Evolutionary conservation across 2,888 invertebrate genomes (phyloP), one percentile per base, ranked within the genome.

Genomic region (Eristalis arbustorum): DNA sequence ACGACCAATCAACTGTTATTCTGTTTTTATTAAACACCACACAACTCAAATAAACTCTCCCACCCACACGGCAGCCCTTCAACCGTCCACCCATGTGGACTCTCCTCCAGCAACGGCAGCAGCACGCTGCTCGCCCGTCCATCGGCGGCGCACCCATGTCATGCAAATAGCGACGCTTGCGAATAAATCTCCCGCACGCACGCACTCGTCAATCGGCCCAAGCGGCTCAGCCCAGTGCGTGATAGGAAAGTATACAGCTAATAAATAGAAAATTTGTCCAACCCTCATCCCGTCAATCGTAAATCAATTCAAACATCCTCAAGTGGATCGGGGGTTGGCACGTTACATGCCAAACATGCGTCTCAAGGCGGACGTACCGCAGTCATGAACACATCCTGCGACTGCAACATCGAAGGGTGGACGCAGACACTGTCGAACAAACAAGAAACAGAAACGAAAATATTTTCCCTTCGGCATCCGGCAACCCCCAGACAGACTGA

Each of bases 11-110:
- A 85, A 81, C 69, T 77, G 81, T 77, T 85, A 84, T 84, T 68
- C 84, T 84, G 84, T 75, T 84, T 85, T 77, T 82, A 85, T 81
- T 84, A 76, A 80, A 76, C 81, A 80, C 85, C 73, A 85, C 77
- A 84, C 73, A 78, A 66, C 69, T 77, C 73, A 71, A 82, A 85
- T 73, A 74, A 64, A 75, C 68, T 73, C 81, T 81, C 57, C 71
- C 75, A 68, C 81, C 81, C 72, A 81, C 84, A 61, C 10, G 18
- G n/a, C 80, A 72, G 67, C 84, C 67, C 81, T 85, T 76, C 49
- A 49, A 73, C 63, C 76, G 76, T 64, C 81, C 84, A 81, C 84
- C 3, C 25, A 81, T 81, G 42, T 73, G 64, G 61, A 40, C 42
- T 72, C 72, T 61, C 67, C 22, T 75, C 75, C 59, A 63, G 22